A percentile compares a stretch with the other conserved stretches of the same genome.
These are phyloP conservation scores for Notoglanidium macrostoma DNA, from an alignment of 2,797 vertebrate species.

Conservation along the genomic window DNA sequence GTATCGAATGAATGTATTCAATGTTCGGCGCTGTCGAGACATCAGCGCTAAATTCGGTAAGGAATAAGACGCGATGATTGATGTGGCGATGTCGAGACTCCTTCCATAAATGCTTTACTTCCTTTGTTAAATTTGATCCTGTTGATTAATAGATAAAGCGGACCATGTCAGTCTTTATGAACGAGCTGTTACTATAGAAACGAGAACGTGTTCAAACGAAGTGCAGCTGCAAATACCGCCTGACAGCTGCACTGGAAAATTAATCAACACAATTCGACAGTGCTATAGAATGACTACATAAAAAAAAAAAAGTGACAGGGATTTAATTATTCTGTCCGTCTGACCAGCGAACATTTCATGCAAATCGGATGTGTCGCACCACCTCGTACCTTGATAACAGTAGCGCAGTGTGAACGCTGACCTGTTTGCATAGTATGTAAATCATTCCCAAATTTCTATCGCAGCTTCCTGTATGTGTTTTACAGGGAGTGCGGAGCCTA, in stretches of 20 bases:
- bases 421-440: conserved; percentile 61
- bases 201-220: background rate
- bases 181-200: background rate
- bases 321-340: background rate
- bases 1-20: background rate
- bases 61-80: background rate
- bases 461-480: conserved; percentile 48
- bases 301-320: background rate
- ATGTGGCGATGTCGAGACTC: background rate
- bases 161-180: background rate
- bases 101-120: background rate
- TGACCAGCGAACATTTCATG: conserved; percentile 8
- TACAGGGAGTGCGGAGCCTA: conserved; percentile 60
- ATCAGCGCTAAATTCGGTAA: background rate
- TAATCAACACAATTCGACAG: background rate
- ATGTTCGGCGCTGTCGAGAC: background rate
- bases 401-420: conserved; percentile 11
- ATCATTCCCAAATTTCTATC: conserved; percentile 64
- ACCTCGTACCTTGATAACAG: conserved; percentile 47
- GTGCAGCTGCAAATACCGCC: too few relatives aligned
- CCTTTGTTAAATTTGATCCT: background rate
- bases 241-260: too few relatives aligned
- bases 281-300: background rate
- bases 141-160: background rate
- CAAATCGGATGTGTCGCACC: conserved; percentile 37